Evolutionary conservation across 2,888 invertebrate species (phyloP).

Genomic region (Drosophila infuscata): DNA sequence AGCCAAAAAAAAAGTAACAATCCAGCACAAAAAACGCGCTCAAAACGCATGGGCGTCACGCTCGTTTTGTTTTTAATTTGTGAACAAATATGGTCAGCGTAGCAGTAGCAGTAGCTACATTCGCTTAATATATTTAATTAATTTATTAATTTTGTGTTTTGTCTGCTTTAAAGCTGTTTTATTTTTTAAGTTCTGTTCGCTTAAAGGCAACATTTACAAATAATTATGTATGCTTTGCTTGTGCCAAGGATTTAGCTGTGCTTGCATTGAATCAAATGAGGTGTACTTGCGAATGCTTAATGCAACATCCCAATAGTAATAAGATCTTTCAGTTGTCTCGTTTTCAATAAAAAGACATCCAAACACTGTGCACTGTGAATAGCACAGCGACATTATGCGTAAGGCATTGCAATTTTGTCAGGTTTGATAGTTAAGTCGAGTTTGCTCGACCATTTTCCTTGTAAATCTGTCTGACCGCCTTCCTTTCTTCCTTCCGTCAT

Average conservation of each 20-base stretch:
- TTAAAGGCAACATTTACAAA: constrained; percentile 20
- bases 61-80: constrained; percentile 74
- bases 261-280: constrained; percentile 20
- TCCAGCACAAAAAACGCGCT: constrained; percentile 37
- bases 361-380: background rate
- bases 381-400: constrained; percentile 23
- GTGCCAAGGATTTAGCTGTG: constrained; percentile 48
- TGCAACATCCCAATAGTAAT: constrained; percentile 11
- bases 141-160: constrained; percentile 56
- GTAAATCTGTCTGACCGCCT: background rate
- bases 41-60: constrained; percentile 60
- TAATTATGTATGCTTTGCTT: constrained; percentile 43
- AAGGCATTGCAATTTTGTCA: constrained; percentile 61
- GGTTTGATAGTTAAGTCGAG: constrained; percentile 59
- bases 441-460: background rate
- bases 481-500: constrained; percentile 8
- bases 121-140: constrained; percentile 59
- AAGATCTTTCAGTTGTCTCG: background rate
- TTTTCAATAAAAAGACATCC: constrained; percentile 6
- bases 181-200: background rate
- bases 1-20: constrained; percentile 13
- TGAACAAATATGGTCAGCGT: constrained; percentile 73
- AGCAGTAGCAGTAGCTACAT: constrained; percentile 7
- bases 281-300: constrained; percentile 21
- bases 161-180: background rate